Evolutionary conservation across 2,113 vertebrate species (phyloP), one percentile per base, ranked within the genome.

Genomic region (Leucopsar rothschildi): DNA sequence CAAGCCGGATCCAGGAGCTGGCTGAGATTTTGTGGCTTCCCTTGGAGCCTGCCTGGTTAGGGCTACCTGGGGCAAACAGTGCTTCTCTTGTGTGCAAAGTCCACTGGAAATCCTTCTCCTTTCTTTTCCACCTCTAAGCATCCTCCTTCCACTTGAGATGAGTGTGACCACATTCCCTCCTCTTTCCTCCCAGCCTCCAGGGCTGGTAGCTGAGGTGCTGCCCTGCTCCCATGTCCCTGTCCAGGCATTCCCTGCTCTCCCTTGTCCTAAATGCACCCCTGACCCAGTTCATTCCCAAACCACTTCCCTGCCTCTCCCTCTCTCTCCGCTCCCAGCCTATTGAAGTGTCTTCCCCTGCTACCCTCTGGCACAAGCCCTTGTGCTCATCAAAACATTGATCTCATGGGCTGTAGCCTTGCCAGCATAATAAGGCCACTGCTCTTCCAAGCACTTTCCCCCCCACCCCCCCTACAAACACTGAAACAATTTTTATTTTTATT

Each of bases 321-420:
- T 81, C 63, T 45, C 63, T 2, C 1, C 0, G 4, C 73, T 89
- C 84, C 59, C 89, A 84, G 77, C 86, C 63, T 68, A 78, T 27
- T 90, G 88, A 88, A 93, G 47, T 24, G 50, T 86, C 44, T 59
- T 82, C 61, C 88, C 7, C 78, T 88, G 68, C 64, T 86, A 88
- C 82, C 23, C 47, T 73, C 76, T 92, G 86, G 94, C 95, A 90
- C 69, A 17, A 31, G 60, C 61, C 71, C 80, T 73, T 33, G 35
- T 81, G 94, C 92, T 95, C 94, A 83, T 94, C 94, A 95, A 92
- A 96, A 93, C 86, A 81, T 70, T 88, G 95, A 94, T 95, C 88
- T 94, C 86, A 66, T 81, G 44, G 88, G 52, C 72, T 94, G 86
- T 59, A 80, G 86, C 50, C 72, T 37, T 96, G 96, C 95, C 92